Evolutionary conservation across 1,140 invertebrate species (phyloP), one percentile per base, ranked within the genome.

Genomic region (Holotrichia oblita): DNA sequence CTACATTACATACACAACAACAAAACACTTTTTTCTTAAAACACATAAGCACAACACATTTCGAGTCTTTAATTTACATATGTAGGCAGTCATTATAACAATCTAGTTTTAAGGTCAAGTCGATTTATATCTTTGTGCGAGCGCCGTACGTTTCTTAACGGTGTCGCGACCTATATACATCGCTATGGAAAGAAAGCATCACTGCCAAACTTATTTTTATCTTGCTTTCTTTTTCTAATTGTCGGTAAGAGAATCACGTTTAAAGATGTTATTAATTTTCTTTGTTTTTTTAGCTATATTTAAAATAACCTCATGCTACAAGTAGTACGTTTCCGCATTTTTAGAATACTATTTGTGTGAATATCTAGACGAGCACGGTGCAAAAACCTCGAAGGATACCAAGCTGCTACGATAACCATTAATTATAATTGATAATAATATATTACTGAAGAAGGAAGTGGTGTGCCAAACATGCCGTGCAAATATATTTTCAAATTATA

Each of bases 21-120:
- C 44, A 48, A n/a, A 48, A 48, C 44, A 48, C 44, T 48, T 48
- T 48, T 48, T 48, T 48, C 12, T 48, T 48, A 48, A 48, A 48
- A 48, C 12, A 48, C 44, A 48, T 48, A 48, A 48, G n/a, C 44
- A 12, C n/a, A 48, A 48, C 44, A 48, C 44, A 48, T 48, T 48
- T 48, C 44, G 12, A 48, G n/a, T n/a, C 44, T 48, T 48, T 48
- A 48, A 48, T 48, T 48, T 48, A n/a, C 44, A 48, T 48, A 48
- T 12, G 44, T 48, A 48, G 44, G 44, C 44, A 48, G 44, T n/a
- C 3, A 48, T 48, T 48, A 48, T 48, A 10, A 10, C 44, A 14
- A 48, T 48, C 44, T 10, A n/a, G 4, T 12, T 48, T n/a, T 10
- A 3, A 48, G 44, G 44, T n/a, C 44, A 3, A 48, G 44, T 8